Base-by-base conservation (phyloP, 2,888 invertebrate species). In the Steinernema scapterisci region DNA sequence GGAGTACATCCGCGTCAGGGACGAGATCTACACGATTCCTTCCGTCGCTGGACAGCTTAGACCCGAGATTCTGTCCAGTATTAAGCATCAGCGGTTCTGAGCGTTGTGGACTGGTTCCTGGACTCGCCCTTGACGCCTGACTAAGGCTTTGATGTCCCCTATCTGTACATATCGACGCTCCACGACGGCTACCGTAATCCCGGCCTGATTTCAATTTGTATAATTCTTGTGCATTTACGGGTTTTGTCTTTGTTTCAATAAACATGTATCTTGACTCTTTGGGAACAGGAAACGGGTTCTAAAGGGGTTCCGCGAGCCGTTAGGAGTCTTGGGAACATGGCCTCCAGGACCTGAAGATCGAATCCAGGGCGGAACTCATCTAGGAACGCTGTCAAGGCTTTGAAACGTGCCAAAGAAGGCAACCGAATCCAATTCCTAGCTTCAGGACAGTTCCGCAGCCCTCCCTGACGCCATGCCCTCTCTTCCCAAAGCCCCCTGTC, bases 11-110 rank as follows among this genome's bases (percentile, higher is more conserved):
- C 27, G 54, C 6, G 73, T 46, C 11, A 19, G 73, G 2, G 73
- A 73, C 25, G 56, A 56, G 70, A 27, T 73, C 46, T 73, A 73
- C 70, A 43, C 54, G 27, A 73, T 73, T 23, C 73, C 73, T 16
- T 72, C 73, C 19, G 73, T 44, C 7, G 44, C 23, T 16, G 51
- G 54, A 13, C 63, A 63, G 19, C 63, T 63, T 2, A 25, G 63
- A 38, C 63, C 63, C 3, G 63, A 63, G 31, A 63, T 63, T 27
- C 63, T 63, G 27, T 63, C 31, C 13, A 63, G 63, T 25, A 63
- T 63, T 27, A 63, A 63, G 19, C 63, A 63, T 27, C 63, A 63
- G 27, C 27, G 63, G 27, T 63, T 63, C 63, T 63, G 31, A 63
- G 25, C 27, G 2, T 19, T 23, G 9, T 6, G 38, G 38, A n/a